Evolutionary conservation across 2,888 invertebrate genomes (phyloP), one percentile per base, ranked within the genome.

Genomic region (Nephrocerus scutellatus): DNA sequence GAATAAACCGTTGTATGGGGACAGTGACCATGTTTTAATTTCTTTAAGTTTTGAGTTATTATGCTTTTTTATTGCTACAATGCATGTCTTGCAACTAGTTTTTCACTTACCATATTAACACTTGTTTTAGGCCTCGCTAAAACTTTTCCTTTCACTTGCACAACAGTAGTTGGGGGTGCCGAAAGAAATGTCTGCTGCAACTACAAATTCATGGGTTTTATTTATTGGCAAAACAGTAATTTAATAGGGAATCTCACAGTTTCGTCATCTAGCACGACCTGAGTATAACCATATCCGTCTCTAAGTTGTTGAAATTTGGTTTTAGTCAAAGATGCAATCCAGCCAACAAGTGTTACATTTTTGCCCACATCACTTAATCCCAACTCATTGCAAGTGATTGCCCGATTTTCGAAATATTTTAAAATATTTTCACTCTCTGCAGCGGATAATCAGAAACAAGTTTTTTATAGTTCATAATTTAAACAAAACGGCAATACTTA

Each of bases 201-300:
- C 57, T 62, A 36, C 6, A 50, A 47, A 35, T 30, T 18, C 10
- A 14, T n/a, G 21, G 29, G 2, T 20, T n/a, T 10, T 30, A 22
- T 24, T 19, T 28, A 9, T 15, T 14, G 6, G 8, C 13, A 15
- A 34, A 26, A 15, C 10, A 10, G 20, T 18, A 6, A 14, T 4
- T 25, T 7, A 13, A 24, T 18, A 3, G 10, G 12, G 2, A 3
- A 37, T 45, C 51, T 42, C 44, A 66, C 65, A 37, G 54, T 37
- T 50, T 62, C 56, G 44, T 66, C 61, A 15, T 68, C 66, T 21
- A 70, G 58, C 38, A 71, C 60, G 4, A 70, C 58, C 52, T 71
- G 71, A 0, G 68, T 67, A 31, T 62, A 62, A 1, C 71, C 71
- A 44, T 71, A 67, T 9, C 71, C 71, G 53, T 71, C 71, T 43